Percentiles rank a stretch among this genome's conserved stretches.
Evolutionary conservation across 1,140 invertebrate genomes (phyloP).

Genomic region (Panulirus ornatus): DNA sequence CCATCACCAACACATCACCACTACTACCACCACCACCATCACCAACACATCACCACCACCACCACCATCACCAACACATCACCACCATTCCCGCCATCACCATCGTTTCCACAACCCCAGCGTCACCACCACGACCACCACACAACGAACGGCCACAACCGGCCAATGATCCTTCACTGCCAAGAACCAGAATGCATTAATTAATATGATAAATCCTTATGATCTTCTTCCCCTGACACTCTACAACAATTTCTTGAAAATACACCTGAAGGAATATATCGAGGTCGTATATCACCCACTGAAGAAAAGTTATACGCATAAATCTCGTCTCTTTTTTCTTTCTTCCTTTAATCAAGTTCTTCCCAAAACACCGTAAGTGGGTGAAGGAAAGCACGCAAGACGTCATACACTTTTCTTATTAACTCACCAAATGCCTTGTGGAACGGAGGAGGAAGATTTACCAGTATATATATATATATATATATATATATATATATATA

Average conservation of each 20-base stretch:
- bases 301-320: too few species aligned
- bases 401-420: too few species aligned
- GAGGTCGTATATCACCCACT: background rate
- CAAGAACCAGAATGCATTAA: background rate
- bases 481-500: too few species aligned
- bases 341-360: background rate
- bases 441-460: too few species aligned
- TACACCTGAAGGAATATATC: background rate
- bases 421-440: too few species aligned
- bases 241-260: background rate
- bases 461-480: too few species aligned
- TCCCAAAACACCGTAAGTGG: background rate
- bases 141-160: background rate
- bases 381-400: background rate
- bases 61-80: background rate
- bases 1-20: background rate
- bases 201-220: background rate
- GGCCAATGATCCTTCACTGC: background rate
- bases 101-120: too few species aligned
- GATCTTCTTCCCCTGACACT: background rate
- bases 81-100: too few species aligned
- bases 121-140: background rate
- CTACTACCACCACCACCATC: background rate
- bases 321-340: too few species aligned
- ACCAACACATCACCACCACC: too few species aligned